Percentiles rank a stretch among this genome's conserved stretches.
phyloP scores from a whole-genome alignment of 1,140 invertebrate genomes.

The Dinoponera quadriceps region DNA sequence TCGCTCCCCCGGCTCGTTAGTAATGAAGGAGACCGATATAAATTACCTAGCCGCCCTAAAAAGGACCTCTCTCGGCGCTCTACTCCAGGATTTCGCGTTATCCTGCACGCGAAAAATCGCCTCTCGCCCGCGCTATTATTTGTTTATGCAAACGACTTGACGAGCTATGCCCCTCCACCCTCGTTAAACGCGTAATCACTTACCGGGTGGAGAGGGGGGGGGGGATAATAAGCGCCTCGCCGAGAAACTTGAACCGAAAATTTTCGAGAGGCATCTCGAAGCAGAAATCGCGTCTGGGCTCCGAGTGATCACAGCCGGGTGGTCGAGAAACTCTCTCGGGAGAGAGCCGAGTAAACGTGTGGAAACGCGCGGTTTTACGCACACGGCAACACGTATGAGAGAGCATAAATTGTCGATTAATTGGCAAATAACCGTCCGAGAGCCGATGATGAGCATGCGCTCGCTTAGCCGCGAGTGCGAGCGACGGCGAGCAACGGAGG shows the following conservation, averaged over 20 bases:
- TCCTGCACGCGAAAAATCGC: slow-evolving; percentile 25
- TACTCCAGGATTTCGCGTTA: slow-evolving; percentile 16
- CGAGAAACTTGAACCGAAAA: slow-evolving; percentile 15
- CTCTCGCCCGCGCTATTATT: slow-evolving; percentile 50
- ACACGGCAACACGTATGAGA: neutral
- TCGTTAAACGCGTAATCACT: slow-evolving; percentile 41
- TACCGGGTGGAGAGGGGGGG: too few species aligned
- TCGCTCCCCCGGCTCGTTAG: slow-evolving; percentile 49
- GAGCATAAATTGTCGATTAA: slow-evolving; percentile 48
- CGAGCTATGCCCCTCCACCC: neutral
- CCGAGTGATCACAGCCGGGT: slow-evolving; percentile 43
- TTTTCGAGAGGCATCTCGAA: neutral
- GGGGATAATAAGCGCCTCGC: slow-evolving; percentile 47
- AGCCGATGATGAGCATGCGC: neutral
- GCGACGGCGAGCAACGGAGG: slow-evolving; percentile 20
- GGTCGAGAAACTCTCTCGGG: slow-evolving; percentile 24
- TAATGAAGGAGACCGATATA: slow-evolving; percentile 55
- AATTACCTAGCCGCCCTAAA: slow-evolving; percentile 21
- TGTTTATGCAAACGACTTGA: slow-evolving; percentile 52
- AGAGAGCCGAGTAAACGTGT: neutral
- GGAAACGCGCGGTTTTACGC: slow-evolving; percentile 26
- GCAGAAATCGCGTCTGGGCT: neutral
- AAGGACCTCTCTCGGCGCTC: neutral
- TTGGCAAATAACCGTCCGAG: slow-evolving; percentile 27
- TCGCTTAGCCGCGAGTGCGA: neutral